Evolutionary conservation across 2,797 vertebrate genomes (phyloP).

Genomic region (Rhodeus uyekii): DNA sequence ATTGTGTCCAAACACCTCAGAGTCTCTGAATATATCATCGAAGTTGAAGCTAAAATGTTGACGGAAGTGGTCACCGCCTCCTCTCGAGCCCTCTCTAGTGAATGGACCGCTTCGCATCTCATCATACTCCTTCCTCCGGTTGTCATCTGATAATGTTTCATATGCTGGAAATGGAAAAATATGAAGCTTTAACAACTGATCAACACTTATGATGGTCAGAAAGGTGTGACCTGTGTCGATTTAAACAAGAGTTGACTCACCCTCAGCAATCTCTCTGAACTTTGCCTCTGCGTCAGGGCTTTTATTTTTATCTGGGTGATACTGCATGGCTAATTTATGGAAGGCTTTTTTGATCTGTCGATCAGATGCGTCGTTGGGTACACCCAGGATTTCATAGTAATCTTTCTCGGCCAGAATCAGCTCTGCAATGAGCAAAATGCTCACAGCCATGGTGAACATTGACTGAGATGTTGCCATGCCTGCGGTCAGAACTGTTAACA

Average conservation of each 20-base stretch:
- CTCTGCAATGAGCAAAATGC: conserved; percentile 93
- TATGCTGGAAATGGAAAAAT: conserved; percentile 79
- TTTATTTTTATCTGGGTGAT: conserved; percentile 97
- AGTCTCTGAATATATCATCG: conserved; percentile 93
- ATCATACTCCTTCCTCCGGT: conserved; percentile 88
- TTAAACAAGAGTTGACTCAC: conserved; percentile 65
- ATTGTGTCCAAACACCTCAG: conserved; percentile 83
- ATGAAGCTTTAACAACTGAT: background rate
- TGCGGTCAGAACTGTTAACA: conserved; percentile 62
- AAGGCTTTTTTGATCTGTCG: conserved; percentile 98
- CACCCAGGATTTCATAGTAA: conserved; percentile 92
- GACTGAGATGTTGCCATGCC: conserved; percentile 88
- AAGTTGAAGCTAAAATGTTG: conserved; percentile 92
- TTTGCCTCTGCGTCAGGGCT: conserved; percentile 89
- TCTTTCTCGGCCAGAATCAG: conserved; percentile 90
- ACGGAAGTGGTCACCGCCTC: conserved; percentile 74
- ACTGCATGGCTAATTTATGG: conserved; percentile 93
- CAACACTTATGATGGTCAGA: background rate
- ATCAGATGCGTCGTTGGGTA: conserved; percentile 90
- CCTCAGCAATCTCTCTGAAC: conserved; percentile 96
- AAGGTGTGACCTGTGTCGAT: background rate
- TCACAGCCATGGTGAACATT: conserved; percentile 84
- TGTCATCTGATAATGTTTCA: conserved; percentile 90
- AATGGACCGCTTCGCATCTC: conserved; percentile 80
- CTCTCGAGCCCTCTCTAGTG: conserved; percentile 64